Evolutionary conservation across 2,888 invertebrate genomes (phyloP).

Genomic region (Priocnemis perturbator): DNA sequence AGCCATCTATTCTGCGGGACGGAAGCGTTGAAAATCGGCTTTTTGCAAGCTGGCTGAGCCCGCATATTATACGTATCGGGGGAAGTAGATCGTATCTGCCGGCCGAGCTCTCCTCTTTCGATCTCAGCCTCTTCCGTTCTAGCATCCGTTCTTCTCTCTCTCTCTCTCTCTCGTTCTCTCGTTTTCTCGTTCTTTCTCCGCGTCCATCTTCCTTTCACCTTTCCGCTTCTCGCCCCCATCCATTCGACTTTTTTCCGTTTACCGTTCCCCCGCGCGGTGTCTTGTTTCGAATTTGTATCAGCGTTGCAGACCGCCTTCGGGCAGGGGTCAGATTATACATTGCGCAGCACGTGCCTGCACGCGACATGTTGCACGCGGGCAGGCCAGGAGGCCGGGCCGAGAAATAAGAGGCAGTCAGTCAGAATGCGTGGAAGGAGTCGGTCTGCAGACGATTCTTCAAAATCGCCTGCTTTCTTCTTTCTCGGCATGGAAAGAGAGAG

Average conservation of each 20-base stretch:
- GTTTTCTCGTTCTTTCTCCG: neutral
- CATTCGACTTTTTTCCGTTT: neutral
- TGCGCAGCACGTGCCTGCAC: constrained; percentile 56
- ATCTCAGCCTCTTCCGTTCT: constrained; percentile 15
- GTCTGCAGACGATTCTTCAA: constrained; percentile 21
- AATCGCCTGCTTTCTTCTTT: constrained; percentile 1
- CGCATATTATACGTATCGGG: constrained; percentile 33
- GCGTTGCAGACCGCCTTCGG: constrained; percentile 43
- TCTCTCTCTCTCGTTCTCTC: neutral
- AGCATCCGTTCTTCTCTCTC: neutral
- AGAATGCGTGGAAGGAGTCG: constrained; percentile 18
- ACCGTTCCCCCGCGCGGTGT: neutral
- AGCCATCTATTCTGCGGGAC: constrained; percentile 21
- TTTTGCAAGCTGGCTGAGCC: constrained; percentile 33
- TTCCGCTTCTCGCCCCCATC: neutral
- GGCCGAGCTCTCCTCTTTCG: constrained; percentile 33
- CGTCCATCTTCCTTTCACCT: neutral
- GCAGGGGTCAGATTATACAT: constrained; percentile 54
- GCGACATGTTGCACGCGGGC: constrained; percentile 54
- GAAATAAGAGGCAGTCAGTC: constrained; percentile 10
- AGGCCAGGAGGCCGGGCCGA: constrained; percentile 21
- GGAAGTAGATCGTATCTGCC: constrained; percentile 41
- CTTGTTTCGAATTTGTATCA: constrained; percentile 45
- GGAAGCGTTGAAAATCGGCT: constrained; percentile 44
- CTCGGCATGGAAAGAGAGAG: too few species aligned